phyloP scores from a whole-genome alignment of 2,888 invertebrate genomes.

The Mycalesis mineus region DNA sequence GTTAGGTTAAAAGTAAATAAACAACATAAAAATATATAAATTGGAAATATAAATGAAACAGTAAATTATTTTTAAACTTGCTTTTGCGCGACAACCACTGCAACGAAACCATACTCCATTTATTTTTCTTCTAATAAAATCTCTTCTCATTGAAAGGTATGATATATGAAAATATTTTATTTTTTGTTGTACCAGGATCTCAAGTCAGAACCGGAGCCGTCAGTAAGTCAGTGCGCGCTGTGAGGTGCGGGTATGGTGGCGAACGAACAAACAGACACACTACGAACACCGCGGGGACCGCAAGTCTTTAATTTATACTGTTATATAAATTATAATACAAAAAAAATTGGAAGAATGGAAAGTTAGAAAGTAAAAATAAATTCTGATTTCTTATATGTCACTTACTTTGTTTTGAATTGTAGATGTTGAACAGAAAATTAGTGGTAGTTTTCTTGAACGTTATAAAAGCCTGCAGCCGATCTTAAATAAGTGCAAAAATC shows the following conservation, averaged over 20 bases:
- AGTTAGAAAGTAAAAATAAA: background rate
- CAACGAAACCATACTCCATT: too few relatives aligned
- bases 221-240: conserved; percentile 38
- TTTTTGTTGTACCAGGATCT: conserved; percentile 19
- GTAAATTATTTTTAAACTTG: too few relatives aligned
- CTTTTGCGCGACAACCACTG: too few relatives aligned
- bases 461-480: too few relatives aligned
- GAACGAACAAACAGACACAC: background rate
- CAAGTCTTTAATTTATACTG: background rate
- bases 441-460: too few relatives aligned
- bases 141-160: too few relatives aligned
- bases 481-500: background rate
- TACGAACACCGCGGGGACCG: background rate
- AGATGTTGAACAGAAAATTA: background rate
- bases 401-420: conserved; percentile 1
- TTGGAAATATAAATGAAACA: too few relatives aligned
- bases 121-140: too few relatives aligned
- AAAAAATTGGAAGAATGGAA: background rate
- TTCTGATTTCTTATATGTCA: background rate
- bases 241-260: conserved; percentile 36
- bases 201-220: conserved; percentile 25
- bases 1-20: too few relatives aligned
- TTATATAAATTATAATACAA: background rate
- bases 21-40: too few relatives aligned
- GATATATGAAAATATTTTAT: background rate